Percentiles rank a stretch among this genome's conserved stretches.
Evolutionary conservation across 1,140 invertebrate species (phyloP).

Genomic region (Trialeurodes vaporariorum): DNA sequence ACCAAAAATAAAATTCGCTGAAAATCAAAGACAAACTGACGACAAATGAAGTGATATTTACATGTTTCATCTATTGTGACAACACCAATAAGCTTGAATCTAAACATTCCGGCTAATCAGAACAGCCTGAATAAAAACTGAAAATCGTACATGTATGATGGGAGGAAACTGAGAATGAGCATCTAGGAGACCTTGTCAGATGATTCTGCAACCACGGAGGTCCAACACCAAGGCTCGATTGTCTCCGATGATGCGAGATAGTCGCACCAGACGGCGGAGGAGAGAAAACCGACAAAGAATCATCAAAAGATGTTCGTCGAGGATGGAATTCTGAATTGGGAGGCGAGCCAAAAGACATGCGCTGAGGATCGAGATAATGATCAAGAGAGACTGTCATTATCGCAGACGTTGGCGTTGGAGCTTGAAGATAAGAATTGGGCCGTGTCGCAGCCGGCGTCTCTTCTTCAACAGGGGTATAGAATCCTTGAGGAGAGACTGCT

Average conservation of each 20-base stretch:
- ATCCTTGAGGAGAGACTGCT: conserved; percentile 46
- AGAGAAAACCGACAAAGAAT: conserved; percentile 64
- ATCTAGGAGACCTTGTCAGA: conserved; percentile 15
- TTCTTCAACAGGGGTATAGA: conserved; percentile 44
- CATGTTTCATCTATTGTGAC: not conserved
- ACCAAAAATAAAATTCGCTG: too few species aligned
- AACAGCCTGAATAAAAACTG: not conserved
- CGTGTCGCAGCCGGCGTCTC: conserved; percentile 40
- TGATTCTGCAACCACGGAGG: conserved; percentile 40
- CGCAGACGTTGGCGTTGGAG: conserved; percentile 71
- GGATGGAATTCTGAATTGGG: conserved; percentile 43
- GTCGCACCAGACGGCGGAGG: conserved; percentile 52
- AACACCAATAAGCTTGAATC: not conserved
- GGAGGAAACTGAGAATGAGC: conserved; percentile 15
- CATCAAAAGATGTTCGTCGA: conserved; percentile 52
- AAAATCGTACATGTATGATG: conserved; percentile 19
- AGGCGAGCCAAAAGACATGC: conserved; percentile 63
- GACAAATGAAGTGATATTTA: not conserved
- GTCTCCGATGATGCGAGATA: conserved; percentile 18
- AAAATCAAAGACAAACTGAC: not conserved
- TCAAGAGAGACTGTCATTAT: conserved; percentile 70
- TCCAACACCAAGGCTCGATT: conserved; percentile 34
- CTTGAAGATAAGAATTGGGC: conserved; percentile 40
- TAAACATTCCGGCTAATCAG: not conserved
- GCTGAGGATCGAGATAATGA: conserved; percentile 66